Percentiles rank a stretch among this genome's conserved stretches.
These are phyloP conservation scores for Sarcophaga subvicina DNA, from an alignment of 2,888 invertebrate genomes.

Conservation along the genomic window DNA sequence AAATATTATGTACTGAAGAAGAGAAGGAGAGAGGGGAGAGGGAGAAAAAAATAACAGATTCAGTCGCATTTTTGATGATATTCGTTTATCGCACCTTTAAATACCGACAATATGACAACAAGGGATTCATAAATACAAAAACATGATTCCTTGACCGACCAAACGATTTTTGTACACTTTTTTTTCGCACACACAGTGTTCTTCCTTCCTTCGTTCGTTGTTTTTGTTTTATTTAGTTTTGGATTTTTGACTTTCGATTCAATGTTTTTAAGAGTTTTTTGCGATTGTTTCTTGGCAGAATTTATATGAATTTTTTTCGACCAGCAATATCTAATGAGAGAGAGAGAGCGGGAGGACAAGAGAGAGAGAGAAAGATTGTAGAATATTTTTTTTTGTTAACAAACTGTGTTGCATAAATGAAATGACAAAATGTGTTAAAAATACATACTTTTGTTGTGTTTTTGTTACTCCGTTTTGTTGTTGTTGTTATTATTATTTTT, in stretches of 20 bases:
- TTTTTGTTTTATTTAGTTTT: slow-evolving; percentile 2
- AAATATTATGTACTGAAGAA: slow-evolving; percentile 61
- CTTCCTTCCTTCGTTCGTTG: too few species aligned
- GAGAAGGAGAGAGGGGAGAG: slow-evolving; percentile 11
- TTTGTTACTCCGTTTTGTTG: slow-evolving; percentile 11
- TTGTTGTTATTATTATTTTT: slow-evolving; percentile 26
- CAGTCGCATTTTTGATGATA: slow-evolving; percentile 66
- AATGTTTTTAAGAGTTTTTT: slow-evolving; percentile 42
- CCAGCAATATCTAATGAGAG: slow-evolving; percentile 53
- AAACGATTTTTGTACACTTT: slow-evolving; percentile 54
- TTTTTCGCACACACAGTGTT: slow-evolving; percentile 39
- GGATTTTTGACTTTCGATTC: slow-evolving; percentile 21
- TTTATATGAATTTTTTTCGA: background rate
- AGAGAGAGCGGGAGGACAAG: background rate
- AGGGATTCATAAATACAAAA: slow-evolving; percentile 68
- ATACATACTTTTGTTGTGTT: slow-evolving; percentile 32
- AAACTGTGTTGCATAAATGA: slow-evolving; percentile 78
- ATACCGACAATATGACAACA: slow-evolving; percentile 70
- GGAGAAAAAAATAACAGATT: slow-evolving; percentile 38
- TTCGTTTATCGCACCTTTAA: slow-evolving; percentile 70
- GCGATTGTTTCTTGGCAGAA: slow-evolving; percentile 3
- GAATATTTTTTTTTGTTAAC: slow-evolving; percentile 42
- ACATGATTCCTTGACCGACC: slow-evolving; percentile 63
- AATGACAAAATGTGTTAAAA: slow-evolving; percentile 74
- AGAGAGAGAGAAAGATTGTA: background rate